Percentiles rank a stretch among this genome's conserved stretches.
phyloP scores from a whole-genome alignment of 1,140 invertebrate species.

The Aphelenchoides avenae region DNA sequence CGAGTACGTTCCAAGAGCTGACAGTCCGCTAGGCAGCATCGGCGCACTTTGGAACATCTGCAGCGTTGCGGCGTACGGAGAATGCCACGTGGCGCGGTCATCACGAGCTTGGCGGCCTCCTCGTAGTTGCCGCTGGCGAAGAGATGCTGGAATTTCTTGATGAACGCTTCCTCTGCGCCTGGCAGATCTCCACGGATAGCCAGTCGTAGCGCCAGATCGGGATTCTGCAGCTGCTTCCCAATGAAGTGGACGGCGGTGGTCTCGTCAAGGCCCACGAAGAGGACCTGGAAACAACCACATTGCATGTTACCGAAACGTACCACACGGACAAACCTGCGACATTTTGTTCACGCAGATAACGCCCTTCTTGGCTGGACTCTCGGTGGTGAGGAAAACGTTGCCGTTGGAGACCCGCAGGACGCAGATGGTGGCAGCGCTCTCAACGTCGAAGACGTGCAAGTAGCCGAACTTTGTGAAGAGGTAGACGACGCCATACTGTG shows the following conservation, averaged over 20 bases:
- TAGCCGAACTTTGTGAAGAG: slow-evolving; percentile 98
- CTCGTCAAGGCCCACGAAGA: slow-evolving; percentile 95
- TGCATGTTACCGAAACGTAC: no score
- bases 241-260: slow-evolving; percentile 96
- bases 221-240: slow-evolving; percentile 85
- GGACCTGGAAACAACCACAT: slow-evolving; percentile 67
- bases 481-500: slow-evolving; percentile 84
- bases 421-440: slow-evolving; percentile 93
- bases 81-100: slow-evolving; percentile 87
- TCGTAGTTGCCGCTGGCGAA: slow-evolving; percentile 80
- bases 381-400: slow-evolving; percentile 95
- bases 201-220: slow-evolving; percentile 87
- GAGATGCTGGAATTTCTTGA: slow-evolving; percentile 90
- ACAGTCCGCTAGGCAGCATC: neutral
- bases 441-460: slow-evolving; percentile 95
- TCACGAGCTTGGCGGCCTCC: slow-evolving; percentile 95
- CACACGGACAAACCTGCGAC: no score
- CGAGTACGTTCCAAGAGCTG: slow-evolving; percentile 6
- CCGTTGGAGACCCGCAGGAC: slow-evolving; percentile 98
- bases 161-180: slow-evolving; percentile 94
- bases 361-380: slow-evolving; percentile 86
- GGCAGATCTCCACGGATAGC: slow-evolving; percentile 90
- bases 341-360: slow-evolving; percentile 98
- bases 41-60: slow-evolving; percentile 90
- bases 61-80: slow-evolving; percentile 93